A percentile compares a stretch with the other conserved stretches of the same genome.
Evolutionary conservation across 1,140 invertebrate species (phyloP).

Genomic region (Vollenhovia emeryi): DNA sequence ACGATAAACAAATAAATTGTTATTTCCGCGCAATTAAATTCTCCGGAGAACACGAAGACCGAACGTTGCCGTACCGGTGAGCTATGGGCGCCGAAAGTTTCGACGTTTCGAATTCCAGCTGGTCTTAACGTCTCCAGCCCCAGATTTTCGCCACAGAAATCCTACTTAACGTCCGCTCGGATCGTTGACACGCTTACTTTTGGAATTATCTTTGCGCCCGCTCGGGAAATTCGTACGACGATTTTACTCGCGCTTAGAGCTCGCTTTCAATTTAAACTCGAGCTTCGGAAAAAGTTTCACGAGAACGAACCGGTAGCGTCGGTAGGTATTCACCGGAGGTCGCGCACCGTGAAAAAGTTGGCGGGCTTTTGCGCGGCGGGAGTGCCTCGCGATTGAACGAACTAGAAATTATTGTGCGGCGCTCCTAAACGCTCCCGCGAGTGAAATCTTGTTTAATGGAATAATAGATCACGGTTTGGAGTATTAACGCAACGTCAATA

Average conservation of each 20-base stretch:
- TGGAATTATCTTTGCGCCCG: constrained; percentile 20
- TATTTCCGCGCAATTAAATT: constrained; percentile 44
- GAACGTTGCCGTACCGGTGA: background rate
- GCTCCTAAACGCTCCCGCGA: constrained; percentile 31
- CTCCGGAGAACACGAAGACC: background rate
- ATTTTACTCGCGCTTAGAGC: constrained; percentile 31
- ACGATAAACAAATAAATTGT: constrained; percentile 54
- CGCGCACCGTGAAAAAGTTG: constrained; percentile 21
- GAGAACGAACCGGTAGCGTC: background rate
- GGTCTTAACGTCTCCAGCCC: background rate
- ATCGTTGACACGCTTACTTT: constrained; percentile 43
- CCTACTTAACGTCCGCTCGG: background rate
- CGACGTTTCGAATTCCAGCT: background rate
- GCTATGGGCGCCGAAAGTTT: constrained; percentile 7
- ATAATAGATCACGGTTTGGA: constrained; percentile 58
- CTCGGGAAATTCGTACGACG: background rate
- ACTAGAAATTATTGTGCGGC: constrained; percentile 54
- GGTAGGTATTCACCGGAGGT: constrained; percentile 26
- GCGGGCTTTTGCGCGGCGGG: background rate
- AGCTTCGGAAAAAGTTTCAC: constrained; percentile 36
- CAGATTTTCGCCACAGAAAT: constrained; percentile 13
- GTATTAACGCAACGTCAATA: constrained; percentile 57
- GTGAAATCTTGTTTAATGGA: constrained; percentile 62
- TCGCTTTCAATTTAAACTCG: constrained; percentile 55
- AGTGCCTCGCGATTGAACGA: constrained; percentile 26